A percentile compares a stretch with the other conserved stretches of the same genome.
phyloP scores from a whole-genome alignment of 2,797 vertebrate species.

The Pelodytes ibericus region DNA sequence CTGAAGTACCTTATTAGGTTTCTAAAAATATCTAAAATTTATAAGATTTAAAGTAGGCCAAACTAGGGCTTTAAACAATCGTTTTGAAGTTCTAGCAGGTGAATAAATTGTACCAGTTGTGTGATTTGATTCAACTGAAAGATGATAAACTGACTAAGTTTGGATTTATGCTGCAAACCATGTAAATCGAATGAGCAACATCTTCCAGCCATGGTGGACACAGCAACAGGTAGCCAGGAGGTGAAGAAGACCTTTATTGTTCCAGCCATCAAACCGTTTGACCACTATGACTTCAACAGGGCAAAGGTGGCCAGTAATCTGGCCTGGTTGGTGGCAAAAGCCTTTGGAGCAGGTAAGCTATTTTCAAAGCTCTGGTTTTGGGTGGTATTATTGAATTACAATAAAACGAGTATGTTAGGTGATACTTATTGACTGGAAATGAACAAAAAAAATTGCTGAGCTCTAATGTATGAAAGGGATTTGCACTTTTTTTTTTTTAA shows the following conservation, averaged over 20 bases:
- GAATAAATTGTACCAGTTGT: not conserved
- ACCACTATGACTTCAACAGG: conserved; percentile 93
- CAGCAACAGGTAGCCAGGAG: conserved; percentile 78
- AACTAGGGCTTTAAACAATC: too few species aligned
- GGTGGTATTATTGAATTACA: too few species aligned
- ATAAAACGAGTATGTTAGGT: not conserved
- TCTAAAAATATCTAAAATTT: too few species aligned
- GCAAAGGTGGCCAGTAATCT: conserved; percentile 94
- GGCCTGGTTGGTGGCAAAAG: conserved; percentile 94
- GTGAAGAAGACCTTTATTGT: conserved; percentile 84
- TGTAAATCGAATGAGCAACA: conserved; percentile 58
- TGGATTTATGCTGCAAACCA: conserved; percentile 48
- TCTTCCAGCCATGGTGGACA: conserved; percentile 86
- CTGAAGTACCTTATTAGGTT: too few species aligned
- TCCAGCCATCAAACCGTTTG: conserved; percentile 90
- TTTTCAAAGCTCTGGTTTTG: not conserved
- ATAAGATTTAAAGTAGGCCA: too few species aligned
- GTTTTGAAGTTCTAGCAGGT: too few species aligned
- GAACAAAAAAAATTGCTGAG: too few species aligned
- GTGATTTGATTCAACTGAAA: not conserved
- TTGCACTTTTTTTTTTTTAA: too few species aligned
- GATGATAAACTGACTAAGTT: not conserved
- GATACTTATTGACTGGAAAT: not conserved
- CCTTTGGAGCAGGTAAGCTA: conserved; percentile 94
- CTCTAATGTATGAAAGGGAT: too few species aligned